Base-by-base conservation (phyloP, 2,797 vertebrate species). In the Anguilla anguilla region DNA sequence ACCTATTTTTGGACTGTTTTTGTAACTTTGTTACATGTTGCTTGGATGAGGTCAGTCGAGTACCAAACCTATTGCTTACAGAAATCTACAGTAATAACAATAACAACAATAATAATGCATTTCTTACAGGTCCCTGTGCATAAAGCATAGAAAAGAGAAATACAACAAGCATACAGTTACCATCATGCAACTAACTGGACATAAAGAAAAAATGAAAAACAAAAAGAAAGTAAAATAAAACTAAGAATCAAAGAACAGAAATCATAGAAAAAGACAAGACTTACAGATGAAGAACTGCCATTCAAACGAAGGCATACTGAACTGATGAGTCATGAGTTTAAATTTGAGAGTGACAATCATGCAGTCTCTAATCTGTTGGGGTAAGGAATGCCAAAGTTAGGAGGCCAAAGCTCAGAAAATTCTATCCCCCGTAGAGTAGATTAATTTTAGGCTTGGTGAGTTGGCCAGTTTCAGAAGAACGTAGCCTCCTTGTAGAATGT, bases 381-480 rank as follows among this genome's bases (percentile, higher is more conserved):
- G 79, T n/a, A 82, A 51, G 46, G 43, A 82, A 82, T 82, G 43
- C 43, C 79, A 51, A 82, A 82, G 22, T 82, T 25, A 25, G 17
- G 25, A 25, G 43, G 79, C 79, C 79, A 51, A n/a, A 82, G 79
- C 79, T 49, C 43, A 28, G 25, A 82, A 82, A 82, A 51, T 25
- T 82, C 46, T 82, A 25, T 82, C 46, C 39, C 79, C 79, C 25
- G 13, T n/a, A n/a, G 79, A 49, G 79, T 11, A 82, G 79, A 79
- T 79, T 79, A 79, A 79, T 51, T 82, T 82, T 82, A 82, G 79
- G 79, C 79, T 51, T 82, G 46, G 79, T 82, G 79, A 49, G 79
- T n/a, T 51, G 79, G 79, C 43, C 7, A 19, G 79, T 49, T 22
- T 82, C 79, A 82, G 43, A 82, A 25, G 79, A 82, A 49, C 46